Base-by-base conservation (phyloP, 2,113 vertebrate species). In the Osmerus mordax region DNA sequence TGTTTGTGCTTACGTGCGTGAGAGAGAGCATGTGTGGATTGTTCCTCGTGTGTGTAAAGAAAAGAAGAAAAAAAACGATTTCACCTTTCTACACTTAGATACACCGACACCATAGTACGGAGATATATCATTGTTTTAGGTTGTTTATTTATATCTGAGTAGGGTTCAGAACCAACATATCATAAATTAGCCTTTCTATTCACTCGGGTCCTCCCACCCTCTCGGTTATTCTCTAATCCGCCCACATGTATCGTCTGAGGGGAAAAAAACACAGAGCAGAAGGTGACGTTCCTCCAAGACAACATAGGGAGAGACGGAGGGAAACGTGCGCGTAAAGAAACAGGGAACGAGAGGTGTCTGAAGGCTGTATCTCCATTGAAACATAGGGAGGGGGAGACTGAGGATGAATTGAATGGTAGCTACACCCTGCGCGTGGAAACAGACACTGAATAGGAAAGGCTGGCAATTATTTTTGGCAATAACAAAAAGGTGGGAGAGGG, bases 241-340 rank as follows among this genome's bases (percentile, higher is more conserved):
- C 91, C 91, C 89, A 90, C 90, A 90, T 88, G 87, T 81, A 85
- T 82, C 87, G 87, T 89, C 88, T 90, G 87, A 87, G 81, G 82
- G 36, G 58, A 71, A 86, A 86, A 84, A 19, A 68, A 53, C 69
- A n/a, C 76, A 85, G 86, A 86, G 86, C 84, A 89, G 86, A 76
- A 89, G 87, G 90, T 90, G 87, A 87, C 86, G 87, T 86, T 90
- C 87, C 80, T 81, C 84, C 75, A 80, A 83, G 81, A 81, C 83
- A 88, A 79, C 77, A 86, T 75, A 87, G 82, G 80, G 82, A 78
- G 71, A 73, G 72, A 74, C 61, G 80, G 80, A 82, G 81, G 32
- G 47, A 68, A 68, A 68, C 36, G 77, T 59, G 68, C 36, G 65
- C 56, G 51, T 23, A 25, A 69, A 55, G 72, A 36, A 65, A 25